These are phyloP conservation scores for Hirudinaria manillensis DNA, from an alignment of 2,888 invertebrate genomes.

Conservation along the genomic window DNA sequence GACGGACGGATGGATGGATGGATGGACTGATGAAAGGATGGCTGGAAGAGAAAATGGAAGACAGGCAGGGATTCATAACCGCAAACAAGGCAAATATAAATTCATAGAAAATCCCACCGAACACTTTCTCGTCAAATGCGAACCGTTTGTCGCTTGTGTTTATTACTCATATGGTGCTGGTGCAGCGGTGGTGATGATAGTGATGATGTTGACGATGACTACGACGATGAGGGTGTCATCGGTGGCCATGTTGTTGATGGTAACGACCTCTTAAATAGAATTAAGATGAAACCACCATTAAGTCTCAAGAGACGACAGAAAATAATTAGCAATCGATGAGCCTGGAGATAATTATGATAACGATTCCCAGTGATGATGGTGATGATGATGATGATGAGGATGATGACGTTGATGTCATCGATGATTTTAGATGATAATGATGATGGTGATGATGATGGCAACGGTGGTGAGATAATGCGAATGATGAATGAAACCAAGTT, in stretches of 20 bases:
- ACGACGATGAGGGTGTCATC: conserved; percentile 14
- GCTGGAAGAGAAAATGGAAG: too few species aligned
- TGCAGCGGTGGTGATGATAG: conserved; percentile 4
- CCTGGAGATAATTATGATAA: conserved; percentile 15
- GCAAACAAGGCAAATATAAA: too few species aligned
- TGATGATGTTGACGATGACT: conserved; percentile 24
- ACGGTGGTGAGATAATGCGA: not conserved
- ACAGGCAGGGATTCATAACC: too few species aligned
- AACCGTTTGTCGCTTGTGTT: too few species aligned
- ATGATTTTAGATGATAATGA: not conserved
- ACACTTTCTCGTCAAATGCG: too few species aligned
- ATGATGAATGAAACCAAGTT: not conserved
- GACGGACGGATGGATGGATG: too few species aligned
- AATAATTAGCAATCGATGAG: conserved; percentile 13
- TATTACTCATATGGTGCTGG: not conserved
- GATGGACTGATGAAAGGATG: too few species aligned
- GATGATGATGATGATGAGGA: conserved; percentile 29
- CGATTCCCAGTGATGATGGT: conserved; percentile 2
- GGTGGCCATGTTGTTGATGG: not conserved
- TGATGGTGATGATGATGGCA: not conserved
- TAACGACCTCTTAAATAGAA: not conserved
- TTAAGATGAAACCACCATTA: not conserved
- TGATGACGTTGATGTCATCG: conserved; percentile 17
- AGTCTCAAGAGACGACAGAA: too few species aligned
- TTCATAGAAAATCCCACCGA: too few species aligned